These are phyloP conservation scores for Anorthoa munda DNA, from an alignment of 2,888 invertebrate genomes.

Conservation along the genomic window DNA sequence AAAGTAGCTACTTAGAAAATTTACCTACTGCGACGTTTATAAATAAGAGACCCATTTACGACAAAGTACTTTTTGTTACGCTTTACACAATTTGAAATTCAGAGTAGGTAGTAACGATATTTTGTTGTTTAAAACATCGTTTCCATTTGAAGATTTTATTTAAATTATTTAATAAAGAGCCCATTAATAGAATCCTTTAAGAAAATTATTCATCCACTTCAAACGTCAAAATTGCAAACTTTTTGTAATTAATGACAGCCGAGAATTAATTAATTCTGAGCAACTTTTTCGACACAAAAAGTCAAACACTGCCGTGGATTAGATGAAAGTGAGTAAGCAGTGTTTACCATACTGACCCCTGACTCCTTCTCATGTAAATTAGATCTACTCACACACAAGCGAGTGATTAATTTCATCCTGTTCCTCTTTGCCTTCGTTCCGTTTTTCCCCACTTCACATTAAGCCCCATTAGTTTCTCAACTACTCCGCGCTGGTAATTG, in stretches of 20 bases:
- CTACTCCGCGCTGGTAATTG: conserved; percentile 52
- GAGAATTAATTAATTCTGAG: conserved; percentile 22
- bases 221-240: conserved; percentile 34
- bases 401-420: conserved; percentile 57
- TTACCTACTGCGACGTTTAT: background rate
- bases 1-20: background rate
- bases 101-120: background rate
- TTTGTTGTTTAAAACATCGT: background rate
- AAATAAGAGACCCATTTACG: too few relatives aligned
- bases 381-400: conserved; percentile 59
- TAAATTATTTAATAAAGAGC: background rate
- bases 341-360: conserved; percentile 65
- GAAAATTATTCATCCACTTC: conserved; percentile 3
- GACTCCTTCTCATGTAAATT: conserved; percentile 72
- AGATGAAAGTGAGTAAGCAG: conserved; percentile 34
- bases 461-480: conserved; percentile 50
- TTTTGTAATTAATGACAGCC: conserved; percentile 50
- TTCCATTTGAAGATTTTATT: background rate
- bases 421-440: background rate
- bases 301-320: background rate
- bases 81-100: background rate
- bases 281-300: conserved; percentile 29
- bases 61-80: background rate
- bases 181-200: background rate
- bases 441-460: conserved; percentile 27